Base-by-base conservation (phyloP, 2,888 invertebrate species). In the Apeira syringaria region DNA sequence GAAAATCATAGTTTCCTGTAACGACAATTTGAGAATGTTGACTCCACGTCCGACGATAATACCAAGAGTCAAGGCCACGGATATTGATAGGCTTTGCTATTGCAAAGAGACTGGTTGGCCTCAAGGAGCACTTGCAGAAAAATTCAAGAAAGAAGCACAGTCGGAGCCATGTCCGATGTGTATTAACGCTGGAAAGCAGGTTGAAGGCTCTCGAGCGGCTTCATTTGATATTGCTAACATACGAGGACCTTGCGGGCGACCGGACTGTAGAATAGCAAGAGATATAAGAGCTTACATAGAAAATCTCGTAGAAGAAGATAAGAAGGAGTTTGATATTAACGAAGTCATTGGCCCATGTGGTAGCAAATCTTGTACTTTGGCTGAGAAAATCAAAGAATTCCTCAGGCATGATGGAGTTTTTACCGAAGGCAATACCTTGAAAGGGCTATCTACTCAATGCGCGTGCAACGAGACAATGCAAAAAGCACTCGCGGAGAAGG, bases 11-110 rank as follows among this genome's bases (percentile, higher is more conserved):
- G 70, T 80, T 7, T 87, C 88, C 2, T 87, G 88, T 57, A 86
- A 89, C 57, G 88, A 89, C 53, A 85, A 87, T 50, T 81, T 89
- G 84, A 76, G 88, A 50, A 87, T 84, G 87, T 57, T 89, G 43
- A 88, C 87, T 13, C 88, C 88, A 31, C 75, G 78, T 6, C 75
- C 84, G 6, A 72, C 80, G 2, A 81, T 88, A 49, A 68, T 44
- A 40, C 87, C 87, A 1, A 73, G 81, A 68, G 52, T 83, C 1
- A 85, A 81, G 67, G 86, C 88, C 1, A 86, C 87, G 1, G 88
- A 89, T 53, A 81, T 88, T 10, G 87, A 88, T 38, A 79, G 73
- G 50, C 64, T 80, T 24, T 88, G 88, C 51, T 85, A 84, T 39
- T 89, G 89, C 47, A 74, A 74, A 49, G 80, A 87, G 61, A 79